Evolutionary conservation across 2,797 vertebrate genomes (phyloP), one percentile per base, ranked within the genome.

Genomic region (Lepilemur ruficaudatus): DNA sequence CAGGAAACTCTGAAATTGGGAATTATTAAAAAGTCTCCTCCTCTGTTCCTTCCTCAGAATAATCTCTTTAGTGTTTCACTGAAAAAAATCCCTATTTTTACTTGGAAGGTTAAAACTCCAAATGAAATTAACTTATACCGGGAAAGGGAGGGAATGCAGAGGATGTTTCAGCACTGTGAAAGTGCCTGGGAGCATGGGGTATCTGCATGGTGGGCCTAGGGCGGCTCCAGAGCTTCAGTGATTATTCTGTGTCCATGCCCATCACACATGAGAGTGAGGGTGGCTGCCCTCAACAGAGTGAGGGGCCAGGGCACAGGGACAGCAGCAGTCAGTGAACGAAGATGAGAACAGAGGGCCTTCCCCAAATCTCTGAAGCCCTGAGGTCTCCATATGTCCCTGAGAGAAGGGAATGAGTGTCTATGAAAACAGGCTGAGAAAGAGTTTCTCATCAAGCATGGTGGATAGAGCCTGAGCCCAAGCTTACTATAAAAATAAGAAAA

Each of bases 401-500:
- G 72, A 52, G 65, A 73, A 75, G 23, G 85, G 41, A 52, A 78
- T 9, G 23, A 63, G 14, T 38, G 7, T 69, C 43, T 84, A n/a
- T 61, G 43, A 50, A 87, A 81, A 91, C 11, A 91, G 59, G 48
- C 52, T 46, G 35, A 52, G 38, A 84, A 65, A 50, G 10, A 86
- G 57, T 80, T 93, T 75, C 59, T 88, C 48, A 85, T 59, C 61
- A 76, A 43, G 22, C 48, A 50, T 35, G 50, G 41, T 92, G 20
- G n/a, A 55, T 48, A 79, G 13, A 67, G 41, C 28, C 79, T 85
- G 73, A 84, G 78, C 23, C 35, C 50, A 89, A 83, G 30, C 7
- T 13, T 70, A 78, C 22, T 48, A n/a, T n/a, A 92, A 96, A 93
- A 91, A 72, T 35, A 83, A 78, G 65, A n/a, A 86, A 81, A 25